Percentiles rank a stretch among this genome's conserved stretches.
These are phyloP conservation scores for Phrynocephalus versicolor DNA, from an alignment of 2,113 vertebrate species.

Conservation along the genomic window DNA sequence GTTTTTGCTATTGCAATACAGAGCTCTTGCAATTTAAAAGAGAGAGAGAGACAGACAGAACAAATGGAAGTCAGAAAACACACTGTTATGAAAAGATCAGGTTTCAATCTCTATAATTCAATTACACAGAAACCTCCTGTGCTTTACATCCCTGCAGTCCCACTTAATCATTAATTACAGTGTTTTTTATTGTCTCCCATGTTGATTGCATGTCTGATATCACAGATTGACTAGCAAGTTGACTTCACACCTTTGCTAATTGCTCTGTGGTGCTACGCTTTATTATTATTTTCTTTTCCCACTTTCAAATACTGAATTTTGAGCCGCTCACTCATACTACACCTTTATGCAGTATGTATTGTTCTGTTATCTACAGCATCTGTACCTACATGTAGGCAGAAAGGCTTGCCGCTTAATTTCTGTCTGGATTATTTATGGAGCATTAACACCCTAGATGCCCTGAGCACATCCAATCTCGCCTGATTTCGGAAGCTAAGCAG, in stretches of 20 bases:
- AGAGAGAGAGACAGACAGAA: too few species aligned
- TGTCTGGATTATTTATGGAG: not conserved
- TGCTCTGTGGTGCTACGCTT: slow-evolving; percentile 52
- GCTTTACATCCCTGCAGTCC: slow-evolving; percentile 38
- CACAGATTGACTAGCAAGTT: slow-evolving; percentile 50
- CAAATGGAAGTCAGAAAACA: slow-evolving; percentile 38
- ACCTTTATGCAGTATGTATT: slow-evolving; percentile 13
- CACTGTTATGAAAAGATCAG: slow-evolving; percentile 47
- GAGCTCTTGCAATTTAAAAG: slow-evolving; percentile 19
- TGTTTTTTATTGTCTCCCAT: slow-evolving; percentile 56
- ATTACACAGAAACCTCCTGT: slow-evolving; percentile 16
- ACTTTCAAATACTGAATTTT: slow-evolving; percentile 6
- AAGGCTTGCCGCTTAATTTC: not conserved
- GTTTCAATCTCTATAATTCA: slow-evolving; percentile 44
- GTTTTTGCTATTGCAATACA: slow-evolving; percentile 30
- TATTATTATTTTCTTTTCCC: slow-evolving; percentile 23
- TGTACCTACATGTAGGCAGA: not conserved
- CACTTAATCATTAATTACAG: slow-evolving; percentile 60
- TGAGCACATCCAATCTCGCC: too few species aligned
- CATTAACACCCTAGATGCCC: not conserved
- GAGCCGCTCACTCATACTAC: slow-evolving; percentile 22
- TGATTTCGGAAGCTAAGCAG: not conserved
- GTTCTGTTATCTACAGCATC: slow-evolving; percentile 7
- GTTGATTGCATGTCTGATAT: slow-evolving; percentile 54
- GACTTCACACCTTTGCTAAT: slow-evolving; percentile 67